These are phyloP conservation scores for Aurelia coerulea DNA, from an alignment of 30 jellyfish, hydroid and myxozoan species.

Conservation along the genomic window DNA sequence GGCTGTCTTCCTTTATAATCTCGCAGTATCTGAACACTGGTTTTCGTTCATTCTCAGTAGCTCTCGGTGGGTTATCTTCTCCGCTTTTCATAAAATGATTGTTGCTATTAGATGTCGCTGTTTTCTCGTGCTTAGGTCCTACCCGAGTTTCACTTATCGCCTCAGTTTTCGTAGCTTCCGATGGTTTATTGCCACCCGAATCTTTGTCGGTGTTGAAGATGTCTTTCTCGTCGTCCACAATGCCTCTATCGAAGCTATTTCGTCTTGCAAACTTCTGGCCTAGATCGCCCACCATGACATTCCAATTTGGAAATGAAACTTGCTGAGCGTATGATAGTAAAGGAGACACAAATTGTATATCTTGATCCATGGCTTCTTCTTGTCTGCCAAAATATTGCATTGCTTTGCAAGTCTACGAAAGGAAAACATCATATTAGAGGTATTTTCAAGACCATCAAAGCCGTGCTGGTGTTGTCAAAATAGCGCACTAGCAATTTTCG, in stretches of 20 bases:
- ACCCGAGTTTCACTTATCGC: not conserved
- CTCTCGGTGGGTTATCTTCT: not conserved
- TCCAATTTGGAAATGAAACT: slow-evolving; percentile 87
- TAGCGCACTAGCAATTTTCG: too few species aligned
- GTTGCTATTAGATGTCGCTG: not conserved
- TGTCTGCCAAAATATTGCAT: slow-evolving; percentile 5
- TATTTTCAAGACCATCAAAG: too few species aligned
- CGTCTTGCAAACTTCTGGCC: slow-evolving; percentile 64
- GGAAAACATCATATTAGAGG: not conserved
- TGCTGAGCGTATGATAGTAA: slow-evolving; percentile 63
- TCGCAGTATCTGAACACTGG: slow-evolving; percentile 43
- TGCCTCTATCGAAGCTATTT: slow-evolving; percentile 50
- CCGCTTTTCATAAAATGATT: not conserved
- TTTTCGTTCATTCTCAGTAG: slow-evolving; percentile 6
- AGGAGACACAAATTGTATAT: slow-evolving; percentile 3
- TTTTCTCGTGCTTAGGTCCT: not conserved
- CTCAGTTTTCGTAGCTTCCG: not conserved
- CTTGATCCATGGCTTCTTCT: slow-evolving; percentile 55
- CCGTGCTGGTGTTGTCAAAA: too few species aligned
- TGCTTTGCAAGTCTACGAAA: not conserved
- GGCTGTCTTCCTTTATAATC: slow-evolving; percentile 50
- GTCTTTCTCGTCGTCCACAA: not conserved
- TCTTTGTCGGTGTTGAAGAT: not conserved
- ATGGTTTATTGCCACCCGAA: not conserved
- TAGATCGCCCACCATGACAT: slow-evolving; percentile 66